Evolutionary conservation across 2,113 vertebrate genomes (phyloP).

Genomic region (Sterrhoptilus dennistouni): DNA sequence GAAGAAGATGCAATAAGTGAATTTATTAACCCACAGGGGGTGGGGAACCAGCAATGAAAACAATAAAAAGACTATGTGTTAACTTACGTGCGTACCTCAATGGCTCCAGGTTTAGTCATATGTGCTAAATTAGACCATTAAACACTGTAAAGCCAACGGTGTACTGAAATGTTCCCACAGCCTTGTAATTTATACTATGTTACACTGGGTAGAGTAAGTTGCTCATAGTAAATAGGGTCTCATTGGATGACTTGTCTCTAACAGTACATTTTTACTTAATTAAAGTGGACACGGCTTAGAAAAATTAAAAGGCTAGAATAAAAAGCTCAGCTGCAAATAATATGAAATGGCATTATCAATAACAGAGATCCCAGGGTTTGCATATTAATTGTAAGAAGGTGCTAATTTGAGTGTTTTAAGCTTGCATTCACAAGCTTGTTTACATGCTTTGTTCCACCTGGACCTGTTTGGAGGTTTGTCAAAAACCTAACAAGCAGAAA

Average conservation of each 20-base stretch:
- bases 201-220: conserved; percentile 29
- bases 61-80: not conserved
- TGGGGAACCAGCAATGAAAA: not conserved
- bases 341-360: conserved; percentile 75
- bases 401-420: conserved; percentile 93
- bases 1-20: not conserved
- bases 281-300: conserved; percentile 69
- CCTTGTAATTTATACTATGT: conserved; percentile 31
- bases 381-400: conserved; percentile 89
- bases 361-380: conserved; percentile 73
- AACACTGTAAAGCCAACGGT: conserved; percentile 46
- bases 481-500: conserved; percentile 92
- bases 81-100: not conserved
- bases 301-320: conserved; percentile 65
- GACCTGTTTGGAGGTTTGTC: conserved; percentile 95
- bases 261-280: conserved; percentile 67
- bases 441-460: conserved; percentile 93
- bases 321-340: conserved; percentile 66
- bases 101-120: not conserved
- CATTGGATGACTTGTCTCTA: conserved; percentile 53
- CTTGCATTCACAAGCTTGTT: conserved; percentile 91
- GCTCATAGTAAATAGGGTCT: conserved; percentile 43
- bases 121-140: conserved; percentile 57
- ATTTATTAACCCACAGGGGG: not conserved
- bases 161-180: conserved; percentile 25